These are phyloP conservation scores for Bufotes viridis DNA, from an alignment of 2,797 vertebrate genomes.

Conservation along the genomic window DNA sequence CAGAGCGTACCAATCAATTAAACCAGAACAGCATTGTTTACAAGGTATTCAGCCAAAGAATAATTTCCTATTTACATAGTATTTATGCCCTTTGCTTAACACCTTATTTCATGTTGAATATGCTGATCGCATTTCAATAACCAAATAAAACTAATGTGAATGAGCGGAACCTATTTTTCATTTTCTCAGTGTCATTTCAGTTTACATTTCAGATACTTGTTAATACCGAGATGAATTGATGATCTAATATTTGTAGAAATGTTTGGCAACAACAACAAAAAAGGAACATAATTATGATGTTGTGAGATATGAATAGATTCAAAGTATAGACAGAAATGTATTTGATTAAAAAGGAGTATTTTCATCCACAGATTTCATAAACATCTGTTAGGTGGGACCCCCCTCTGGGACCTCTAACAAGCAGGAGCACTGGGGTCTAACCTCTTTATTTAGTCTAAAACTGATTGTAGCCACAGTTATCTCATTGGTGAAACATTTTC, in stretches of 20 bases:
- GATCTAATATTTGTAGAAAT: background rate
- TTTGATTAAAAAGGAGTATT: background rate
- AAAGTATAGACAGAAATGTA: background rate
- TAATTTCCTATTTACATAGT: slow-evolving; percentile 32
- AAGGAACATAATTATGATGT: background rate
- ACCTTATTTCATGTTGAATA: slow-evolving; percentile 31
- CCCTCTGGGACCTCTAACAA: background rate
- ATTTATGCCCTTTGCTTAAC: slow-evolving; percentile 23
- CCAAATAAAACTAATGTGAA: background rate
- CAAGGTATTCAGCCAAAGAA: slow-evolving; percentile 6
- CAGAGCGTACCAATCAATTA: slow-evolving; percentile 11
- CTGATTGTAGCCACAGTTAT: no score
- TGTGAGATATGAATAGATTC: background rate
- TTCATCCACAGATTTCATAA: no score
- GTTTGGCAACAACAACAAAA: background rate
- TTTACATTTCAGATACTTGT: slow-evolving; percentile 13
- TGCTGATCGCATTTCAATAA: slow-evolving; percentile 30
- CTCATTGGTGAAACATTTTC: no score
- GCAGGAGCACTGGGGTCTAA: no score
- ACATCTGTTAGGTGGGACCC: no score
- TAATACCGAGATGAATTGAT: slow-evolving; percentile 36
- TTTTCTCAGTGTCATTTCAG: background rate
- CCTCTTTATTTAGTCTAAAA: no score
- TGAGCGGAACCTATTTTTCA: background rate
- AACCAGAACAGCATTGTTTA: slow-evolving; percentile 5